Base-by-base conservation (phyloP, 2,113 vertebrate species). In the Oxyruncus cristatus region DNA sequence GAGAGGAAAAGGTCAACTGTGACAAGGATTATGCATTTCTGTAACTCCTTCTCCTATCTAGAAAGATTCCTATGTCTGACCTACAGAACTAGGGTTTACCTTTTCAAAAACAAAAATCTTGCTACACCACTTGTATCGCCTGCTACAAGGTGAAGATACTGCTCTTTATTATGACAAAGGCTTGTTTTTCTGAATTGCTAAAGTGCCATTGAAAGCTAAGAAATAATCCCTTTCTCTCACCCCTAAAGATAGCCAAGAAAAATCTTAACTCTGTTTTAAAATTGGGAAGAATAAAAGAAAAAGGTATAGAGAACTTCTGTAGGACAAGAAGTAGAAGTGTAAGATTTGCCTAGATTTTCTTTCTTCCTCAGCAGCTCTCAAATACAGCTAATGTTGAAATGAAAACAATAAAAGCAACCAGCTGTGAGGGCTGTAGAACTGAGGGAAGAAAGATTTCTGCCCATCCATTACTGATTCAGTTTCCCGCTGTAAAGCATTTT, bases 1-100 rank as follows among this genome's bases (percentile, higher is more conserved):
- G 67, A 88, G 71, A 88, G 52, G 52, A 88, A 88, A 92, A 93
- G 72, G 65, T 92, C 85, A 95, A 8, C 50, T 76, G 17, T 90
- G 75, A 44, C 72, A 72, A 91, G 42, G n/a, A 76, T 71, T 62
- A 56, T 39, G 52, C 44, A 33, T 71, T 74, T 86, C 56, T 87
- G 27, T 59, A 89, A 81, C 56, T 77, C 32, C n/a, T 67, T 37
- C 33, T 94, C 8, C 20, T 77, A 66, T 70, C 58, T 88, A 39
- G 35, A 66, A 63, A 70, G 27, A 85, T 74, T 73, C 39, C 22
- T 76, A 65, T 50, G 33, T 56, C 63, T 63, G 19, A 74, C 70
- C 49, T 76, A 41, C 33, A 85, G 75, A 89, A 66, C 37, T 14
- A 53, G 24, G 35, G 46, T 53, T 81, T 67, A 70, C 44, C 24